Percentiles rank a stretch among this genome's conserved stretches.
Conservation (phyloP, 2,888 invertebrate genomes). For the Norana najaformis region DNA sequence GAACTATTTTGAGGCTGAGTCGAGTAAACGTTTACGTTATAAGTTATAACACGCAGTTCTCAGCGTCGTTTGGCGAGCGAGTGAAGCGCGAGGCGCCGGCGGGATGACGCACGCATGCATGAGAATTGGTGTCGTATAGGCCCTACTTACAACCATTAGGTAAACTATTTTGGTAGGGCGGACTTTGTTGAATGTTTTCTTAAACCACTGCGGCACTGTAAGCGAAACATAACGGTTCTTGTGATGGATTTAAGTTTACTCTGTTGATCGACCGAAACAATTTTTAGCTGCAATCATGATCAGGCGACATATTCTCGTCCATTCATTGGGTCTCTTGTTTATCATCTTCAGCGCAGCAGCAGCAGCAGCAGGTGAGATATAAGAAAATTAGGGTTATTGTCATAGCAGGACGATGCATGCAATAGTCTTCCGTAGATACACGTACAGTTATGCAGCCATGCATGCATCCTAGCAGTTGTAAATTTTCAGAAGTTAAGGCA, state of each 20-base stretch:
- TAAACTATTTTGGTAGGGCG: not conserved
- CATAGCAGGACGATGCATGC: not conserved
- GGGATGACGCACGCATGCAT: not conserved
- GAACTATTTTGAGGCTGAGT: not conserved
- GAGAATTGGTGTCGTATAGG: not conserved
- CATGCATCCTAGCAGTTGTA: not conserved
- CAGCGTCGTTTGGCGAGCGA: not conserved
- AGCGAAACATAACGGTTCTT: not conserved
- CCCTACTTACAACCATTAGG: not conserved
- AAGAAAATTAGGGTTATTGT: not conserved
- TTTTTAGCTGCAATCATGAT: not conserved
- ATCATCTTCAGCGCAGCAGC: not conserved
- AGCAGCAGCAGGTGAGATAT: not conserved
- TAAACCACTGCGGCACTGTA: not conserved
- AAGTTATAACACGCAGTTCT: not conserved
- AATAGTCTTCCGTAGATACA: too few species aligned
- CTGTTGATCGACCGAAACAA: not conserved
- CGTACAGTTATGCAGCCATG: too few species aligned
- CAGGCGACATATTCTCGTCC: not conserved
- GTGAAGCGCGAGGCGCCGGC: not conserved
- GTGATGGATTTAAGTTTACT: not conserved
- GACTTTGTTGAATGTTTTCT: not conserved
- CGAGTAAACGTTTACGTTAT: not conserved
- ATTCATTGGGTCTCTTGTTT: not conserved
- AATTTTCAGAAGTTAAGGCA: not conserved